Conservation (phyloP, 2,113 vertebrate species). For the Hippocampus abdominalis region DNA sequence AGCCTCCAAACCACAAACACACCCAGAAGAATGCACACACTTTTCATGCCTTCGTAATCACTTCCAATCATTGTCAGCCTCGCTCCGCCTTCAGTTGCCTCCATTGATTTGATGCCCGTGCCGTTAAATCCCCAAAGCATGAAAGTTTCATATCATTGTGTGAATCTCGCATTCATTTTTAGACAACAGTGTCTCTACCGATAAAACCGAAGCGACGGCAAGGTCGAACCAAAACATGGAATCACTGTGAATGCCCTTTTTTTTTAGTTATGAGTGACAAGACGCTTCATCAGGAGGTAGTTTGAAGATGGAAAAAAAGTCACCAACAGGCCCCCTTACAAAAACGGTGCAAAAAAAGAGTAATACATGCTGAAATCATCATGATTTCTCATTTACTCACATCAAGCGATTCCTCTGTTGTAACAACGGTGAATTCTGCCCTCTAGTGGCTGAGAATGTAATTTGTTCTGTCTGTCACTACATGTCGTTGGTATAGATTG, state of each 20-base stretch:
- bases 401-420: too few relatives aligned
- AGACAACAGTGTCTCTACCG: background rate
- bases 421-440: too few relatives aligned
- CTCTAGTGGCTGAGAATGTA: too few relatives aligned
- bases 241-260: background rate
- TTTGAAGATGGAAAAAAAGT: too few relatives aligned
- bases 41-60: constrained; percentile 32
- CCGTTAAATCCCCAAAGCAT: constrained; percentile 15
- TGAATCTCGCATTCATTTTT: constrained; percentile 30
- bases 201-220: background rate
- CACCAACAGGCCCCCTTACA: too few relatives aligned
- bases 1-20: constrained; percentile 10
- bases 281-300: too few relatives aligned
- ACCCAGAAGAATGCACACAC: constrained; percentile 19
- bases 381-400: too few relatives aligned
- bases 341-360: too few relatives aligned
- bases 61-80: constrained; percentile 31
- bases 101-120: constrained; percentile 30
- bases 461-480: too few relatives aligned
- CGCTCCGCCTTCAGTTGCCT: constrained; percentile 19
- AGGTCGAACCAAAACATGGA: background rate
- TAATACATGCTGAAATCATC: too few relatives aligned
- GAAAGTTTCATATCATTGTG: constrained; percentile 24
- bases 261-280: too few relatives aligned
- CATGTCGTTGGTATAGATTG: too few relatives aligned